Evolutionary conservation across 2,797 vertebrate genomes (phyloP), one percentile per base, ranked within the genome.

Genomic region (Scyliorhinus canicula): DNA sequence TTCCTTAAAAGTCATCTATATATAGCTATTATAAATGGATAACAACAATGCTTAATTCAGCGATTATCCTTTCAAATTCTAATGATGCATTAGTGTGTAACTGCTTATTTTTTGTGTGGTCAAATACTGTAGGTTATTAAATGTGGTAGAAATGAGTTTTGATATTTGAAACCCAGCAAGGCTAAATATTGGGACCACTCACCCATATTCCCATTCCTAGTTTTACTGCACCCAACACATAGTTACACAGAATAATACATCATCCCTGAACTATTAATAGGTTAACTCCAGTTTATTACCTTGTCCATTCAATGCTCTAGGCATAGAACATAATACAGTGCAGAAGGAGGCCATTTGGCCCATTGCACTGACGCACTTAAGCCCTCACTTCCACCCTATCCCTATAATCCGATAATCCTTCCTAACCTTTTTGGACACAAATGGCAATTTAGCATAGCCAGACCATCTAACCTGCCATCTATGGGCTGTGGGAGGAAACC

Each of bases 1-100:
- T 93, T 26, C 44, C 93, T 35, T 71, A 93, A 93, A 71, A 93
- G 47, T 14, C 88, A 91, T 91, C 57, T 63, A n/a, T 63, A 65
- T 91, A 63, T 40, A 63, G 57, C 57, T 63, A 91, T 67, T 93
- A 93, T 44, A 93, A 93, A 69, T 67, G 91, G 91, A 50, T 93
- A 93, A 69, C 63, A 50, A 28, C 44, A 21, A 93, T 31, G 44
- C 67, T 93, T 93, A 69, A 93, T 93, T 67, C 28, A 93, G 63
- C 28, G 44, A 69, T 67, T 28, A 67, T 93, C 65, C 65, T 69
- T 93, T 93, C 91, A 93, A 69, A 47, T 93, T 69, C 65, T 69
- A 60, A 93, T 93, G 40, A 47, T 44, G 60, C 65, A 93, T 69
- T n/a, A 67, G 11, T 47, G 11, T 69, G 24, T 69, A 93, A 50